phyloP scores from a whole-genome alignment of 2,888 invertebrate species.

The Neuroscelio doddi region DNA sequence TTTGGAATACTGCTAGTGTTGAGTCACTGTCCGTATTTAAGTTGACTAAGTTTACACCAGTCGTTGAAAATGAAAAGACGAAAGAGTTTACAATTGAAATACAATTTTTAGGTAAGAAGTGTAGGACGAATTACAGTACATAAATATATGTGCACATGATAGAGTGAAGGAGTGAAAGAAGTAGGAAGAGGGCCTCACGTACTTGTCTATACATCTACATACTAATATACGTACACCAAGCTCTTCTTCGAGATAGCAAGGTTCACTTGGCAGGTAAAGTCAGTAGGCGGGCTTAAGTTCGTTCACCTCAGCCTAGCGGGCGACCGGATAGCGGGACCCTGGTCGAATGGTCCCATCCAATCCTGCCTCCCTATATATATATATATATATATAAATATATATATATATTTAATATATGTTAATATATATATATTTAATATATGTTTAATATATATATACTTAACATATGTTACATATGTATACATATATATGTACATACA shows the following conservation, averaged over 20 bases:
- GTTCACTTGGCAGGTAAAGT: constrained; percentile 65
- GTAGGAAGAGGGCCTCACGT: constrained; percentile 14
- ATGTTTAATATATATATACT: too few species aligned
- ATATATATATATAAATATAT: constrained; percentile 38
- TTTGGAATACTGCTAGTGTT: too few species aligned
- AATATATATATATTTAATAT: too few species aligned
- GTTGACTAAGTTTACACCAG: too few species aligned
- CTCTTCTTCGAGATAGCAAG: constrained; percentile 52
- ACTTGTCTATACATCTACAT: constrained; percentile 1
- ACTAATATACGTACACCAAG: constrained; percentile 41
- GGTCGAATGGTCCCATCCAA: constrained; percentile 67
- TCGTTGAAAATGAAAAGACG: too few species aligned
- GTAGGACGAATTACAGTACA: too few species aligned
- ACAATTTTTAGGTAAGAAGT: neutral
- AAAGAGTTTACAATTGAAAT: too few species aligned
- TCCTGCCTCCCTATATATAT: constrained; percentile 52
- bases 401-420: too few species aligned
- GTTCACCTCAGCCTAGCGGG: constrained; percentile 71
- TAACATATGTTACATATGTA: too few species aligned
- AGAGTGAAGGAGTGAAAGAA: constrained; percentile 1
- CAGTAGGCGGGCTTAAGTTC: constrained; percentile 70
- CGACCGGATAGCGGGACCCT: constrained; percentile 72
- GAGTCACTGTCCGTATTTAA: too few species aligned
- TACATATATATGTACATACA: too few species aligned
- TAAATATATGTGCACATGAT: constrained; percentile 5